Conservation (phyloP, 2,888 invertebrate genomes). For the Morinoia aosen region DNA sequence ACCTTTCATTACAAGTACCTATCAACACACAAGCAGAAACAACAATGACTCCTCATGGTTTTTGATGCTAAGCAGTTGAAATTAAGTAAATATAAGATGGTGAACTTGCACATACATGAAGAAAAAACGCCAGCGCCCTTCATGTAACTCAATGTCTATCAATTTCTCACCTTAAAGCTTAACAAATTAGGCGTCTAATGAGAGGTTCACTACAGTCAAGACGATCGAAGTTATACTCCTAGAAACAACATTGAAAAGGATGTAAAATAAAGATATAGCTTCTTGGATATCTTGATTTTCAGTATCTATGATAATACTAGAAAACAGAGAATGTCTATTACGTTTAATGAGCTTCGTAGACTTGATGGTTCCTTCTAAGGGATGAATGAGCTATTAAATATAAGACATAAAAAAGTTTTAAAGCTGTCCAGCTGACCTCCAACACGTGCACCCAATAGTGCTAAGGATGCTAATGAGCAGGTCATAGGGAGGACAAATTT, state of each 20-base stretch:
- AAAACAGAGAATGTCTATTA: background rate
- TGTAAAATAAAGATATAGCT: background rate
- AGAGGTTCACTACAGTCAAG: background rate
- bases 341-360: background rate
- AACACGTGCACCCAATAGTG: background rate
- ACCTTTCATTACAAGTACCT: background rate
- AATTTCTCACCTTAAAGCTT: background rate
- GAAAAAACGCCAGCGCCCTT: background rate
- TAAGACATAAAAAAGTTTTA: too few species aligned
- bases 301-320: background rate
- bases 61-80: background rate
- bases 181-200: background rate
- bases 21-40: background rate
- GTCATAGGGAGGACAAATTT: too few species aligned
- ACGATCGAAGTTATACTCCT: background rate
- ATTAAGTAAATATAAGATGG: background rate
- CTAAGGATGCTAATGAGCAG: too few species aligned
- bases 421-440: background rate
- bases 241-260: background rate
- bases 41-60: background rate
- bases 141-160: background rate
- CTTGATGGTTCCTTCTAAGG: background rate
- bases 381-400: background rate
- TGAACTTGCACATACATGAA: background rate
- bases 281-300: background rate